These are phyloP conservation scores for Menidia beryllina DNA, from an alignment of 2,113 vertebrate genomes.

Conservation along the genomic window DNA sequence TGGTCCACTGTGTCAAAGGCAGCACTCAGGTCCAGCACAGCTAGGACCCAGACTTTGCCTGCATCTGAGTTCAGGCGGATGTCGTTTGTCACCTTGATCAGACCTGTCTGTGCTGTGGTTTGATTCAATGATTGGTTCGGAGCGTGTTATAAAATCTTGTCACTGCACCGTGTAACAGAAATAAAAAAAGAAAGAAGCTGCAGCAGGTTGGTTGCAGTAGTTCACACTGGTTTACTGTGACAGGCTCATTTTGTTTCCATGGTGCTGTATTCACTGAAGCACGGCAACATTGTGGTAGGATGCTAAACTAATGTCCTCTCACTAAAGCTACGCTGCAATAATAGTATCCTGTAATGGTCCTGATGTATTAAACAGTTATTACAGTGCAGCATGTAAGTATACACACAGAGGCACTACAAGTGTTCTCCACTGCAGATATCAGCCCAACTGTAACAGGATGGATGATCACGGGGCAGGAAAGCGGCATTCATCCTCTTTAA, in stretches of 20 bases:
- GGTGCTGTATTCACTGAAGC: constrained; percentile 25
- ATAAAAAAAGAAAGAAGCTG: constrained; percentile 26
- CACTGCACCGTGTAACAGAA: background rate
- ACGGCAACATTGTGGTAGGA: background rate
- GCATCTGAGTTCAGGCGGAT: too few relatives aligned
- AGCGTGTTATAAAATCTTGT: constrained; percentile 5
- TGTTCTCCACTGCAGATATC: constrained; percentile 8
- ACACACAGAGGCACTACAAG: constrained; percentile 20
- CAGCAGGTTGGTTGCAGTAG: background rate
- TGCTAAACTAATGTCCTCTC: constrained; percentile 26
- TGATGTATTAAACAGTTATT: constrained; percentile 21
- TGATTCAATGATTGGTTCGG: background rate
- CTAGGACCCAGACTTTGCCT: too few relatives aligned
- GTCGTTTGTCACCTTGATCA: too few relatives aligned
- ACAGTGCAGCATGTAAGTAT: background rate
- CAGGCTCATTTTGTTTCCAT: constrained; percentile 31
- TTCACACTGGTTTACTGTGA: constrained; percentile 29
- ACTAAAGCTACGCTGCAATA: constrained; percentile 14
- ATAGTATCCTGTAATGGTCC: constrained; percentile 31
- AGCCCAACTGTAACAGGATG: background rate
- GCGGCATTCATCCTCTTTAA: background rate
- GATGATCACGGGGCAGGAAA: constrained; percentile 22
- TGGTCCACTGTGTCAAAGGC: too few relatives aligned
- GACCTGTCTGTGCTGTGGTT: background rate
- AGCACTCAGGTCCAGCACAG: too few relatives aligned